These are phyloP conservation scores for Meleagris gallopavo DNA, from an alignment of 2,113 vertebrate species.

Conservation along the genomic window DNA sequence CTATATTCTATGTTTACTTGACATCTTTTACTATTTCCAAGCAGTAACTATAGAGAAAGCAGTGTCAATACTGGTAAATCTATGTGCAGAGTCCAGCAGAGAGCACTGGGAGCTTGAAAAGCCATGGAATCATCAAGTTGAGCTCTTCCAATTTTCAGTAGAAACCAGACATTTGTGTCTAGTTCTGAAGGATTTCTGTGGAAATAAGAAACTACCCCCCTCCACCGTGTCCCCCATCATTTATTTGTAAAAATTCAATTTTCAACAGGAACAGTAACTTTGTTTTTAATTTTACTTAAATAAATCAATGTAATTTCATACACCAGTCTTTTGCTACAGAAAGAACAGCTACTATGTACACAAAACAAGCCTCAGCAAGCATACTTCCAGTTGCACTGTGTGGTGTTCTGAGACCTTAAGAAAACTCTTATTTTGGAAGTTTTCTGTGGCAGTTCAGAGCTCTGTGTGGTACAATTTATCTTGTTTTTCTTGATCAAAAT, in stretches of 20 bases:
- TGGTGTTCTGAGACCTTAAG: neutral
- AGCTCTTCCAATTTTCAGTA: neutral
- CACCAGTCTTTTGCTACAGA: neutral
- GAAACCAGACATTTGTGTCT: neutral
- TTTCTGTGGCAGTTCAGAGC: neutral
- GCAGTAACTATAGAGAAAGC: neutral
- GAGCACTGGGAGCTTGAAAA: neutral
- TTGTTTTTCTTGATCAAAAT: neutral
- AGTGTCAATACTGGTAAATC: neutral
- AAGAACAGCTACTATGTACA: neutral
- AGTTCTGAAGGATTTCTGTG: neutral
- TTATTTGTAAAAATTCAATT: fast-evolving
- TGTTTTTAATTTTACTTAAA: neutral
- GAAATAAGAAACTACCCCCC: neutral
- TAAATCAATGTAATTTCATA: neutral
- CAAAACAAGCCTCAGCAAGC: neutral
- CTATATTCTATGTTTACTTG: neutral
- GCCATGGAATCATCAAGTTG: neutral
- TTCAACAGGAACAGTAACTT: fast-evolving
- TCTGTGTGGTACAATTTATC: neutral
- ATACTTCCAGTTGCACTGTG: neutral
- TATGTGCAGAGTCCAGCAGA: fast-evolving
- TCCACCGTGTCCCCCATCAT: fast-evolving
- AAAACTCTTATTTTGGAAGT: neutral
- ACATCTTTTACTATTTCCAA: neutral